Evolutionary conservation across 2,113 vertebrate genomes (phyloP), one percentile per base, ranked within the genome.

Genomic region (Corydoras maculifer): DNA sequence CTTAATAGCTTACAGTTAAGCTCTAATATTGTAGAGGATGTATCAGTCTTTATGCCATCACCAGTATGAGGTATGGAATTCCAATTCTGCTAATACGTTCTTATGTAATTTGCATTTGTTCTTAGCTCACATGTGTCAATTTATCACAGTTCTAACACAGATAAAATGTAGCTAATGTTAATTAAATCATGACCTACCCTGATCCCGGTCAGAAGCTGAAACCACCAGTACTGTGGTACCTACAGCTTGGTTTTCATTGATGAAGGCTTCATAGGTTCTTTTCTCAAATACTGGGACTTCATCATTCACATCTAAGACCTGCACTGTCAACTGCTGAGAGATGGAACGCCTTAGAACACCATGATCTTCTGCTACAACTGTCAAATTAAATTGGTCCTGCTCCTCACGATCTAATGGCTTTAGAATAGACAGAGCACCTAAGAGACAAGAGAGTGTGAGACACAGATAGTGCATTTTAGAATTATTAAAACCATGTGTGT

Each of bases 301-400:
- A 0, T 94, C 93, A 0, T 94, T 94, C 74, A 93, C 81, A 0
- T 94, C 93, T 7, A 89, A 85, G 14, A 93, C 87, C 29, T 86
- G 86, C 74, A 93, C 82, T 0, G 84, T 85, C 59, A 93, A 79
- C 0, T 90, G 79, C 72, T 86, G 84, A 1, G 75, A 70, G 57
- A 76, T 73, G 0, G 89, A 91, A 65, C 78, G 91, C 8, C 84
- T 85, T 0, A 89, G 91, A 15, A 85, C 87, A 29, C 92, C 92
- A 0, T 92, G 91, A 59, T 94, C 93, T 0, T 66, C 75, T 9
- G 90, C 93, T 25, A 92, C 84, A 54, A 94, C 77, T 0, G 92
- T 93, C 80, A 94, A 82, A 49, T 91, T 80, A 70, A 91, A 91
- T 59, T 89, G 88, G 0, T 80, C 79, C 72, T 85, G 75, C 59